Percentiles rank a stretch among this genome's conserved stretches.
Evolutionary conservation across 2,113 vertebrate species (phyloP).

Genomic region (Labeo rohita): DNA sequence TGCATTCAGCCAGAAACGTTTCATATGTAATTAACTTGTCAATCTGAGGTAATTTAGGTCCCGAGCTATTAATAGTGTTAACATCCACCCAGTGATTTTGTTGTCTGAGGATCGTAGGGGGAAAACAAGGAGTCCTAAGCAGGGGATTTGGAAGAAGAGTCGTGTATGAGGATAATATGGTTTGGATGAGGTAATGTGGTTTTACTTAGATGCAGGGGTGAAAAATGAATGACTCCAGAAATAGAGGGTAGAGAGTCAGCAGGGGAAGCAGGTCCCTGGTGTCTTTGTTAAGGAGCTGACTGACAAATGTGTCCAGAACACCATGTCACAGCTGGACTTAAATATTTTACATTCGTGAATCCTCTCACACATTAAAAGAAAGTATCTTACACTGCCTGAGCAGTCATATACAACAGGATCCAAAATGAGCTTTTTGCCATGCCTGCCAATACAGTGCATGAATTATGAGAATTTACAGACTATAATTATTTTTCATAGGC

Average conservation of each 20-base stretch:
- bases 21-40: constrained; percentile 5
- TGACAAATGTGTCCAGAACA: constrained; percentile 18
- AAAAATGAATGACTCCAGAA: constrained; percentile 67
- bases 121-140: background rate
- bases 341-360: constrained; percentile 17
- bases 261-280: background rate
- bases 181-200: constrained; percentile 42
- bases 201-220: constrained; percentile 62
- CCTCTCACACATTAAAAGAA: background rate
- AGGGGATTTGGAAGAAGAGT: constrained; percentile 1
- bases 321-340: background rate
- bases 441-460: background rate
- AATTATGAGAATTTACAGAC: background rate
- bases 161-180: constrained; percentile 25
- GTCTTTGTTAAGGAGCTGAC: constrained; percentile 27
- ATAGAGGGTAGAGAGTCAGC: constrained; percentile 38
- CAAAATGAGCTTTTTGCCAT: background rate
- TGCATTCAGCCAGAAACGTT: background rate
- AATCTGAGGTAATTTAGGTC: background rate
- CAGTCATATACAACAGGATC: background rate
- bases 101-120: background rate
- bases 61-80: constrained; percentile 23
- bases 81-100: constrained; percentile 15
- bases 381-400: background rate
- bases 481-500: background rate